Conservation (phyloP, 2,797 vertebrate genomes). For the Onychomys arenicola region DNA sequence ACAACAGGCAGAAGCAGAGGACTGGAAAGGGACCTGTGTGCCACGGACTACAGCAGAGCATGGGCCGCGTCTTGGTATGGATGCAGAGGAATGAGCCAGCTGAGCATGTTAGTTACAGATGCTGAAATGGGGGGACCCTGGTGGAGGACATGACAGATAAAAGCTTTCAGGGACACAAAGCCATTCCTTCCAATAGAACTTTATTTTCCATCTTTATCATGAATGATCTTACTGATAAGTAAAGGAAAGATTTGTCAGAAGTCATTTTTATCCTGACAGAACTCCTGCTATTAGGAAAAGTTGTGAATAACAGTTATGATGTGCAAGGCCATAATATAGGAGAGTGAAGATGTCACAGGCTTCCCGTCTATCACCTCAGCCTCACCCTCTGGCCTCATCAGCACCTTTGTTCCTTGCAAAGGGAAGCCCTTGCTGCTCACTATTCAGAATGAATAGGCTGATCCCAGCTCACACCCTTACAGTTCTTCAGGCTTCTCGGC, state of each 20-base stretch:
- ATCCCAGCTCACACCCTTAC: background rate
- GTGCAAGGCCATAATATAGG: background rate
- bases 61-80: background rate
- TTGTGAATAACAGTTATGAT: background rate
- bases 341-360: background rate
- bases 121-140: background rate
- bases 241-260: background rate
- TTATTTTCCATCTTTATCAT: background rate
- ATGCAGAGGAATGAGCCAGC: background rate
- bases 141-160: too few relatives aligned
- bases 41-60: background rate
- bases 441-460: background rate
- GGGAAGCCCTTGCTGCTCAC: background rate
- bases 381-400: background rate
- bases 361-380: background rate
- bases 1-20: background rate
- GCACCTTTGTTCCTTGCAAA: background rate
- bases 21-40: background rate
- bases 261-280: conserved; percentile 38
- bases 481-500: background rate
- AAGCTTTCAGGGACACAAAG: background rate
- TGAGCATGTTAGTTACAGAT: background rate
- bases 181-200: background rate
- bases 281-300: background rate
- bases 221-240: background rate